phyloP scores from a whole-genome alignment of 2,113 vertebrate species.

The Dunckerocampus dactyliophorus region DNA sequence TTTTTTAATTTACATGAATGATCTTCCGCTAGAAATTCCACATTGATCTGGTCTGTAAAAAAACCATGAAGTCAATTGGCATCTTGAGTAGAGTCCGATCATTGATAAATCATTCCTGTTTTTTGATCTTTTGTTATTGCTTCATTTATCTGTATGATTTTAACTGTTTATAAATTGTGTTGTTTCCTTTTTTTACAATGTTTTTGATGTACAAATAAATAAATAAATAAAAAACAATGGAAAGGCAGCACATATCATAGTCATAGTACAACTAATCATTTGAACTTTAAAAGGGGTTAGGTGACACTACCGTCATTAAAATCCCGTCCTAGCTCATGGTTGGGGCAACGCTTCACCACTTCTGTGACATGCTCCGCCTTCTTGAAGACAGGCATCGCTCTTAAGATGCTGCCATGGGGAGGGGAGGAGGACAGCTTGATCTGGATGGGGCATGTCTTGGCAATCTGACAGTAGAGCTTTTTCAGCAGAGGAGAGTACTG shows the following conservation, averaged over 20 bases:
- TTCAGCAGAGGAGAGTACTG: conserved; percentile 96
- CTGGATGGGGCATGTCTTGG: conserved; percentile 98
- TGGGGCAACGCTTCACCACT: conserved; percentile 96
- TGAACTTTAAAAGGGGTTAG: neutral
- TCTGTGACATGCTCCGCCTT: conserved; percentile 97
- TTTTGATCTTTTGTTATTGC: too few relatives aligned
- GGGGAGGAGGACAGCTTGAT: conserved; percentile 85
- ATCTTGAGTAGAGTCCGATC: too few relatives aligned
- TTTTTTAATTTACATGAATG: too few relatives aligned
- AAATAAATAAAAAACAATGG: too few relatives aligned
- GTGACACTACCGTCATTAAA: conserved; percentile 86
- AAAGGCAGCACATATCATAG: neutral
- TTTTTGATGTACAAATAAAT: too few relatives aligned
- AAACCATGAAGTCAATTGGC: too few relatives aligned
- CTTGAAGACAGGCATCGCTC: conserved; percentile 97
- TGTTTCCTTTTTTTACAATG: too few relatives aligned
- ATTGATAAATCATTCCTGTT: too few relatives aligned
- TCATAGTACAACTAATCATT: neutral
- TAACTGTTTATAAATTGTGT: neutral
- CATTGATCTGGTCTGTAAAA: too few relatives aligned
- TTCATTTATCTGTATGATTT: too few relatives aligned
- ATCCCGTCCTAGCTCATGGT: conserved; percentile 93
- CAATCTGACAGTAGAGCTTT: conserved; percentile 98
- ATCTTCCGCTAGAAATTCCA: too few relatives aligned
- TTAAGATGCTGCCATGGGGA: conserved; percentile 85